A percentile compares a stretch with the other conserved stretches of the same genome.
Conservation (phyloP, 2,113 vertebrate genomes). For the Chitala chitala region DNA sequence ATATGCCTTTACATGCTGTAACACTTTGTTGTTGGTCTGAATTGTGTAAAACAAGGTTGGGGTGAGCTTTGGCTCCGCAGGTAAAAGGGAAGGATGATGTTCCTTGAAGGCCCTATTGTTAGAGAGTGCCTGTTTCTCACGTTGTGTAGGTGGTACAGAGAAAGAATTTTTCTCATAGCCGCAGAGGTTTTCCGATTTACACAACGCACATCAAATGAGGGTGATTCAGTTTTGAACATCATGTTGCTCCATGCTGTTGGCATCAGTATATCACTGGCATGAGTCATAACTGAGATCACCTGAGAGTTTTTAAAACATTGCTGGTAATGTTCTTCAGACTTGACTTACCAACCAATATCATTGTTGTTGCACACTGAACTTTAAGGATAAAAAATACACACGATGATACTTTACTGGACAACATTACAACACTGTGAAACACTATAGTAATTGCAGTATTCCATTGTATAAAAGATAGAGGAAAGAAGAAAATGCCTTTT, state of each 20-base stretch:
- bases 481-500: neutral
- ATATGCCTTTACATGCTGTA: neutral
- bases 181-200: slow-evolving; percentile 9
- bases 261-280: slow-evolving; percentile 7
- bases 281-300: slow-evolving; percentile 8
- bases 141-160: neutral
- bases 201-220: slow-evolving; percentile 20
- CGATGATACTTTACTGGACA: neutral
- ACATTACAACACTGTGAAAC: neutral
- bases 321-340: neutral
- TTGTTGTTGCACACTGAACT: neutral
- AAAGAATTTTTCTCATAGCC: slow-evolving; percentile 2
- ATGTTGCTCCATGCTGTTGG: slow-evolving; percentile 24
- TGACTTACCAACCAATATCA: neutral
- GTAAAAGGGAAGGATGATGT: slow-evolving; percentile 21
- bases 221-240: slow-evolving; percentile 28
- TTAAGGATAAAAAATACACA: neutral
- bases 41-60: slow-evolving; percentile 7
- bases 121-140: slow-evolving; percentile 17
- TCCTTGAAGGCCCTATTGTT: slow-evolving; percentile 26
- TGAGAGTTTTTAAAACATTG: neutral
- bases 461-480: neutral
- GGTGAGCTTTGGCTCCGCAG: slow-evolving; percentile 21
- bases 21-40: neutral
- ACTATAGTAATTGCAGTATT: neutral